phyloP scores from a whole-genome alignment of 2,113 vertebrate species.

The Sceloporus undulatus region DNA sequence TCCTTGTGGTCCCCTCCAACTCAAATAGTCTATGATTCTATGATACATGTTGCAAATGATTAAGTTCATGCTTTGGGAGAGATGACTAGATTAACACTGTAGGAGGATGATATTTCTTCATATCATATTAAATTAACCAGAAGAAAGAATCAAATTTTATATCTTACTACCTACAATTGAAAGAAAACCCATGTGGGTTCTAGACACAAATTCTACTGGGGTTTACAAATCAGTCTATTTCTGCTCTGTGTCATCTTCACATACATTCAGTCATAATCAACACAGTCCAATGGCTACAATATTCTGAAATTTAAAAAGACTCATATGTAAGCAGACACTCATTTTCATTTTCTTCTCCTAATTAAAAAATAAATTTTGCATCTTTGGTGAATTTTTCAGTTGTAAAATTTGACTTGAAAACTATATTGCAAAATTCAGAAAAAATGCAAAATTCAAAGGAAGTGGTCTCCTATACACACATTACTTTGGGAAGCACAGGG shows the following conservation, averaged over 20 bases:
- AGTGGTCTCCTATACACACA: not conserved
- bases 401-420: not conserved
- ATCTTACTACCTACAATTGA: not conserved
- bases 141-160: too few relatives aligned
- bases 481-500: not conserved
- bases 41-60: too few relatives aligned
- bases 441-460: not conserved
- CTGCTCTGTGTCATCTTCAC: not conserved
- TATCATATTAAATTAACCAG: too few relatives aligned
- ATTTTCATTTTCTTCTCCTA: not conserved
- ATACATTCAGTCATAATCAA: not conserved
- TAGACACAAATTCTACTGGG: not conserved
- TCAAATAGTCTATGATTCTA: too few relatives aligned
- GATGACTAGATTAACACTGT: too few relatives aligned
- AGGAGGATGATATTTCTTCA: too few relatives aligned
- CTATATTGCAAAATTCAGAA: not conserved
- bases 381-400: too few relatives aligned
- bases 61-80: too few relatives aligned
- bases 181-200: too few relatives aligned
- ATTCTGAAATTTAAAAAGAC: not conserved
- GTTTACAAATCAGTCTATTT: not conserved
- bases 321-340: not conserved
- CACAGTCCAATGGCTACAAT: not conserved
- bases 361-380: not conserved
- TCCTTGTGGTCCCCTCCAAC: too few relatives aligned